Evolutionary conservation across 2,797 vertebrate genomes (phyloP).

Genomic region (Sebastes goodei): DNA sequence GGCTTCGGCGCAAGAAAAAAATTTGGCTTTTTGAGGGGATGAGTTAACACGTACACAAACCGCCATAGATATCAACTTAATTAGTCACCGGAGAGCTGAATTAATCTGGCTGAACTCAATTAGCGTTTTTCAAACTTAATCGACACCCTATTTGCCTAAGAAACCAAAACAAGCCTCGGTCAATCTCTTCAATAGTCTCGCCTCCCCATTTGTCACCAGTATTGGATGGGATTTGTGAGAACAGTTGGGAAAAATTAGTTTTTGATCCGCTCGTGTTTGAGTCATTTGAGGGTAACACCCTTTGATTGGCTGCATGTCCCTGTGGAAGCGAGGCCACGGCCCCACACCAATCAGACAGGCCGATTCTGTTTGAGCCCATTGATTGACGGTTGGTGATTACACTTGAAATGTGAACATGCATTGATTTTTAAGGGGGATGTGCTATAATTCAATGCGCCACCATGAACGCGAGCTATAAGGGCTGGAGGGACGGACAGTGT

Average conservation of each 20-base stretch:
- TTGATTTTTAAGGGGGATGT: conserved; percentile 32
- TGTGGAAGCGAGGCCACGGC: not conserved
- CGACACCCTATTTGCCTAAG: conserved; percentile 15
- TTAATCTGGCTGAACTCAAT: conserved; percentile 62
- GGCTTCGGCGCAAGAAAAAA: conserved; percentile 14
- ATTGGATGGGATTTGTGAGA: conserved; percentile 24
- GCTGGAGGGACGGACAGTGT: not conserved
- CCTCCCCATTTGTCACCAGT: not conserved
- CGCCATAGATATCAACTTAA: conserved; percentile 51
- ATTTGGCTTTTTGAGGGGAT: conserved; percentile 24
- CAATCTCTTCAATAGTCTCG: not conserved
- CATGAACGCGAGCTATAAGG: not conserved
- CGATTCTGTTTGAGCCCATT: conserved; percentile 10
- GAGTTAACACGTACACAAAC: conserved; percentile 52
- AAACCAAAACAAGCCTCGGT: conserved; percentile 26
- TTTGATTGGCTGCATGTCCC: conserved; percentile 39
- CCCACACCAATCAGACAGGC: not conserved
- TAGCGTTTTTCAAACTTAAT: conserved; percentile 54
- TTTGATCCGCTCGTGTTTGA: conserved; percentile 42
- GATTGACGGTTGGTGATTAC: conserved; percentile 37
- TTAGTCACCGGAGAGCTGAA: conserved; percentile 51
- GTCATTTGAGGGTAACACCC: conserved; percentile 39
- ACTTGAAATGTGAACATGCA: conserved; percentile 34
- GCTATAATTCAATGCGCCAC: conserved; percentile 20
- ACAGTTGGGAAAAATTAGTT: not conserved